These are phyloP conservation scores for Apogon talboti DNA, from an alignment of 2,797 vertebrate genomes.

Conservation along the genomic window DNA sequence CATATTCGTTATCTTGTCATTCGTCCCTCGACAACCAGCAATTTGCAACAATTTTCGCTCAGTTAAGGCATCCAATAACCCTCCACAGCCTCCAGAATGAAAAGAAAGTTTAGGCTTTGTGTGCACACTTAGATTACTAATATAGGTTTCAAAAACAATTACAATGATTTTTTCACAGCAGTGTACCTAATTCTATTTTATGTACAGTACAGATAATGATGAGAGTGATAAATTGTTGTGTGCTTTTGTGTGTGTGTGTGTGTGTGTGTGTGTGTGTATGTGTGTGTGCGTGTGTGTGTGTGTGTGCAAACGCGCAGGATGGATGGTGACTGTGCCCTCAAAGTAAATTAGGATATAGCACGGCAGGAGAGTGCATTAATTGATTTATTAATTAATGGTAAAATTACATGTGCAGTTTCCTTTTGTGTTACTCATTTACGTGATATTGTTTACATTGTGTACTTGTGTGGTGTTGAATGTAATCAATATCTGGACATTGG, in stretches of 20 bases:
- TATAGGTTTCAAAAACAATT: constrained; percentile 44
- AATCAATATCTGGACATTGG: neutral
- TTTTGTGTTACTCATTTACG: neutral
- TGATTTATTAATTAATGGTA: constrained; percentile 53
- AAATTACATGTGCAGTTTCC: constrained; percentile 17
- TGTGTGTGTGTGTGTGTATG: constrained; percentile 13
- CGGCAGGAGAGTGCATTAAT: constrained; percentile 29
- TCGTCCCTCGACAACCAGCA: constrained; percentile 49
- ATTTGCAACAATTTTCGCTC: constrained; percentile 55
- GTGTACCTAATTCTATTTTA: constrained; percentile 33
- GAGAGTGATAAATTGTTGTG: constrained; percentile 24
- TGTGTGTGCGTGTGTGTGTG: constrained; percentile 12
- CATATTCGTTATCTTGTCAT: constrained; percentile 56
- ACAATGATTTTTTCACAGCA: constrained; percentile 27
- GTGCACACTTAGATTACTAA: constrained; percentile 24
- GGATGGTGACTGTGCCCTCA: constrained; percentile 15
- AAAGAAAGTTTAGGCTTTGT: constrained; percentile 45
- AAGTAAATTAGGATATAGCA: constrained; percentile 25
- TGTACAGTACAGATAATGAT: constrained; percentile 26
- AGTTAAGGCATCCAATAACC: constrained; percentile 29
- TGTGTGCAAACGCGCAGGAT: neutral
- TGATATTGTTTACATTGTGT: constrained; percentile 28
- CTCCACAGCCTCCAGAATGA: constrained; percentile 12
- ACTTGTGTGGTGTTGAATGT: neutral
- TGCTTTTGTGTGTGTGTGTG: constrained; percentile 20